Percentiles rank a stretch among this genome's conserved stretches.
Evolutionary conservation across 1,140 invertebrate species (phyloP).

Genomic region (Steinernema feltiae): DNA sequence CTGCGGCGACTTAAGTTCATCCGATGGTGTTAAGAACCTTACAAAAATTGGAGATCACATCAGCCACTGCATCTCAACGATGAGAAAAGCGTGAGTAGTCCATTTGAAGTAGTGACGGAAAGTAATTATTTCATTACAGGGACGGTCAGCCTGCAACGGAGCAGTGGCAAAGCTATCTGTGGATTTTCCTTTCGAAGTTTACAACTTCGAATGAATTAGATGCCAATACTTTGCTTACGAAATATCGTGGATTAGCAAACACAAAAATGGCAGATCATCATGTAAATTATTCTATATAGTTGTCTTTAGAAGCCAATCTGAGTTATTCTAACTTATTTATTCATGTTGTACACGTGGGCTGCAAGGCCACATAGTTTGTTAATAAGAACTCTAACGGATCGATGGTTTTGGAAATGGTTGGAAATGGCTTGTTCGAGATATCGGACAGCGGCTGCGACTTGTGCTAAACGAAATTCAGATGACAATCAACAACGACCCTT

Average conservation of each 20-base stretch:
- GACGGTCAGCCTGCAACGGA: slow-evolving; percentile 25
- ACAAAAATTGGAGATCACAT: slow-evolving; percentile 45
- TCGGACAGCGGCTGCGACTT: neutral
- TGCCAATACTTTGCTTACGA: neutral
- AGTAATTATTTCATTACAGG: neutral
- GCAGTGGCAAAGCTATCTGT: slow-evolving; percentile 51
- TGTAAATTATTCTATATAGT: too few species aligned
- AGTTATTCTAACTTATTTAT: too few species aligned
- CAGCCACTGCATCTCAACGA: slow-evolving; percentile 20
- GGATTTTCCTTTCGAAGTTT: slow-evolving; percentile 49
- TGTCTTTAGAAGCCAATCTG: too few species aligned
- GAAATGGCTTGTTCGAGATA: neutral
- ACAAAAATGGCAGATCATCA: neutral
- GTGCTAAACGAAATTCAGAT: too few species aligned
- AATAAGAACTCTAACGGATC: neutral
- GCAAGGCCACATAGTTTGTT: neutral
- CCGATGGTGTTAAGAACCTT: slow-evolving; percentile 29
- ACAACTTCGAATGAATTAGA: neutral
- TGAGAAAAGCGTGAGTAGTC: slow-evolving; percentile 29
- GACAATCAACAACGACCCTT: too few species aligned
- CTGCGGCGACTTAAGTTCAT: neutral
- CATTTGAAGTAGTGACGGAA: slow-evolving; percentile 1
- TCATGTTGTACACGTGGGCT: too few species aligned
- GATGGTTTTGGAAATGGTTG: neutral
- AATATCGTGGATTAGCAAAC: neutral